Conservation (phyloP, 2,113 vertebrate species). For the Myrmophylax atrothorax region DNA sequence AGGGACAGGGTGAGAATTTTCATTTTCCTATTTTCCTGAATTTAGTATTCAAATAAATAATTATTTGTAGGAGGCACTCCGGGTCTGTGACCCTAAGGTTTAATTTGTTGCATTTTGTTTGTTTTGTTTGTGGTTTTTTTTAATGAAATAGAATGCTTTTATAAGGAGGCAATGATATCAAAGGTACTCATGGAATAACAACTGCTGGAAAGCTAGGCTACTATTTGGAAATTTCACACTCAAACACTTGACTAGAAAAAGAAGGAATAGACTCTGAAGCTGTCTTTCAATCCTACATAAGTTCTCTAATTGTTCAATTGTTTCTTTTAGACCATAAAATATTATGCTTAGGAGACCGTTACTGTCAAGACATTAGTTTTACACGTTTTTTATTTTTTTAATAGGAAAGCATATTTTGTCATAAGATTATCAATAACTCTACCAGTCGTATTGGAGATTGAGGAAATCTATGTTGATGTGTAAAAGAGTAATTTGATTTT, state of each 20-base stretch:
- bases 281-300: not conserved
- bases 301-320: not conserved
- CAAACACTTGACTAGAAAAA: not conserved
- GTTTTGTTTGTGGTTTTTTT: not conserved
- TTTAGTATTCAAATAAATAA: not conserved
- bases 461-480: not conserved
- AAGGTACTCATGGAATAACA: not conserved
- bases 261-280: not conserved
- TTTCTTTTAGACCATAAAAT: not conserved
- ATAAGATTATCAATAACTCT: not conserved
- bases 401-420: not conserved
- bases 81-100: not conserved
- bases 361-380: not conserved
- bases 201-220: not conserved
- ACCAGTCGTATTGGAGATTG: not conserved
- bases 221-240: not conserved
- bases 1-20: not conserved
- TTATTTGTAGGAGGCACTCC: not conserved
- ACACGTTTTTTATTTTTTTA: accelerated
- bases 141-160: not conserved
- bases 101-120: not conserved
- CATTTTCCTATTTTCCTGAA: not conserved
- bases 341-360: not conserved
- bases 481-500: not conserved
- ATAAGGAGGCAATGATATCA: not conserved